Evolutionary conservation across 2,888 invertebrate species (phyloP).

Genomic region (Syrphus vitripennis): DNA sequence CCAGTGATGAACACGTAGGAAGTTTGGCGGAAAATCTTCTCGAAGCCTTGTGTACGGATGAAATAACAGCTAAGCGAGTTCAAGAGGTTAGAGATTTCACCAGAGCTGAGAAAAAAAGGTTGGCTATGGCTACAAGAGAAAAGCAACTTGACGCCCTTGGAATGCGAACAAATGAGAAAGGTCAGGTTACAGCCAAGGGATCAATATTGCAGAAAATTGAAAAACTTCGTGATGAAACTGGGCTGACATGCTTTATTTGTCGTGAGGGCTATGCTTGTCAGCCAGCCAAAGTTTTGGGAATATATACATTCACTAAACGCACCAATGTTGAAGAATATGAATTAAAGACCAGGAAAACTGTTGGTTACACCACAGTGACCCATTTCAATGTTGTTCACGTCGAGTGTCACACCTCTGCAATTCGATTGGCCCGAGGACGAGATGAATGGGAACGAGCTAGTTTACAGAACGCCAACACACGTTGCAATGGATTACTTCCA

Average conservation of each 20-base stretch:
- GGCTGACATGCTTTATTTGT: slow-evolving; percentile 98
- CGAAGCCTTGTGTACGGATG: slow-evolving; percentile 90
- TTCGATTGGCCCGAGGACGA: slow-evolving; percentile 87
- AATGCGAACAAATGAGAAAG: slow-evolving; percentile 98
- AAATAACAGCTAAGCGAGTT: slow-evolving; percentile 91
- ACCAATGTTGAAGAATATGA: slow-evolving; percentile 97
- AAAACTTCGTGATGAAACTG: slow-evolving; percentile 97
- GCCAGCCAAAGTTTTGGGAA: slow-evolving; percentile 95
- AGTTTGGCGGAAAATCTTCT: slow-evolving; percentile 98
- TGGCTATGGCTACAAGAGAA: slow-evolving; percentile 99
- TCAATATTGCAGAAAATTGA: slow-evolving; percentile 96
- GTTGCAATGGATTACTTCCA: slow-evolving; percentile 97
- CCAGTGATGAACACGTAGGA: slow-evolving; percentile 98
- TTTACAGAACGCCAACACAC: slow-evolving; percentile 98
- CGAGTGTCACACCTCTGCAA: slow-evolving; percentile 98
- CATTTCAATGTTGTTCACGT: slow-evolving; percentile 99
- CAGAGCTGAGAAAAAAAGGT: slow-evolving; percentile 96
- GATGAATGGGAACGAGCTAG: slow-evolving; percentile 99
- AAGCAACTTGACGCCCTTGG: slow-evolving; percentile 97
- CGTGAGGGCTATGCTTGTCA: slow-evolving; percentile 98
- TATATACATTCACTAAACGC: slow-evolving; percentile 98
- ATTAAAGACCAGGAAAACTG: slow-evolving; percentile 92
- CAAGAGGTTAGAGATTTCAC: slow-evolving; percentile 97
- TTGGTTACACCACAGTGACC: slow-evolving; percentile 94
- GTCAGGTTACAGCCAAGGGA: slow-evolving; percentile 96